Evolutionary conservation across 2,113 vertebrate genomes (phyloP).

Genomic region (Pterocles burchelli): DNA sequence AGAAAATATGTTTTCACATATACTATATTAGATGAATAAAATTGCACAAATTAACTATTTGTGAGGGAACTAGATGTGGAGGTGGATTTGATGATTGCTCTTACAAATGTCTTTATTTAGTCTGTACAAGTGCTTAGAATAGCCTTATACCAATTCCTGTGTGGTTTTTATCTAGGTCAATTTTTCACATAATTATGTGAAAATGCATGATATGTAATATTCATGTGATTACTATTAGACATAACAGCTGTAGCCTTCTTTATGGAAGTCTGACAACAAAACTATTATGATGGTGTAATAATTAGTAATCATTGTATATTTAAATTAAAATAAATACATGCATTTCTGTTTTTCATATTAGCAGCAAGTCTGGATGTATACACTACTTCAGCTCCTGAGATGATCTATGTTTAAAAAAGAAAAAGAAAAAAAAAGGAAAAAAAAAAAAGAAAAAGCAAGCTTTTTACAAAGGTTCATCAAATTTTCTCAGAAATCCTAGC

Average conservation of each 20-base stretch:
- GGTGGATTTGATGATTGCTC: background rate
- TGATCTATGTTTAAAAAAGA: background rate
- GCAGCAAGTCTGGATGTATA: background rate
- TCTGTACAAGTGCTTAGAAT: background rate
- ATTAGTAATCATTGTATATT: background rate
- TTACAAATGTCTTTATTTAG: background rate
- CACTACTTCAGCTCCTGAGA: background rate
- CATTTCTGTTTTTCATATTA: background rate
- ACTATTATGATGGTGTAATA: background rate
- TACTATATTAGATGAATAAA: background rate
- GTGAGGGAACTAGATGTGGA: rapidly evolving
- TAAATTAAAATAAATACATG: background rate
- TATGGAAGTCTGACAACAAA: background rate
- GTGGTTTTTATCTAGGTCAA: background rate
- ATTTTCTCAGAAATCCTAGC: background rate
- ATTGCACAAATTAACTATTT: background rate
- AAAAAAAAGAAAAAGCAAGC: background rate
- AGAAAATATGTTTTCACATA: background rate
- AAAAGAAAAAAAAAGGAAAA: too few relatives aligned
- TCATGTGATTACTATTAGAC: background rate
- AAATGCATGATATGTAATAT: background rate
- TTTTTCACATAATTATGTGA: background rate
- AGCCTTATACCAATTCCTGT: background rate
- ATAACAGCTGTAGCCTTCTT: background rate
- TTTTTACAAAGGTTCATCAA: background rate